Evolutionary conservation across 2,113 vertebrate genomes (phyloP).

Genomic region (Platysternon megacephalum): DNA sequence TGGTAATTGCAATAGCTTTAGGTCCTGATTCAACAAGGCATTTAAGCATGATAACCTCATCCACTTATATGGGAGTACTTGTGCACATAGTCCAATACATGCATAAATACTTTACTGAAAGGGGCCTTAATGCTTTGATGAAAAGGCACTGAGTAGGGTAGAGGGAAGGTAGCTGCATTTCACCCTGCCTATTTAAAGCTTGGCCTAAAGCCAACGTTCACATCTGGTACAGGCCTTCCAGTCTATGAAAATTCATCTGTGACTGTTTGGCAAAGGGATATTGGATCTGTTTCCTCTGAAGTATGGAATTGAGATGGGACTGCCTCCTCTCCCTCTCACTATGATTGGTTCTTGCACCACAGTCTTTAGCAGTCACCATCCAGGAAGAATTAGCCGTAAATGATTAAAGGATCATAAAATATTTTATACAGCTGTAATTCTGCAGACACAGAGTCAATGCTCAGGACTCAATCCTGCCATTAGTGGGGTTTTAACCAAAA

Average conservation of each 20-base stretch:
- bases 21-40: background rate
- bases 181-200: background rate
- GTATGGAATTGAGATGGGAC: conserved; percentile 56
- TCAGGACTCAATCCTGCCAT: conserved; percentile 50
- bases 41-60: background rate
- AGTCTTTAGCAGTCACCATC: conserved; percentile 36
- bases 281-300: conserved; percentile 60
- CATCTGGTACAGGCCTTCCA: conserved; percentile 58
- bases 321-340: conserved; percentile 2
- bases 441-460: conserved; percentile 31
- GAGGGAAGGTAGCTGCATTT: conserved; percentile 19
- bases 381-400: conserved; percentile 55
- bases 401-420: conserved; percentile 55
- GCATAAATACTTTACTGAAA: background rate
- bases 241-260: conserved; percentile 49
- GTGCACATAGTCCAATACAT: background rate
- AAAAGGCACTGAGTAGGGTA: conserved; percentile 23
- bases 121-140: background rate
- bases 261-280: conserved; percentile 65
- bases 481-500: background rate
- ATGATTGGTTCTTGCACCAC: conserved; percentile 21
- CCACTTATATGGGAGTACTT: background rate
- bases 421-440: conserved; percentile 59
- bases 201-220: conserved; percentile 53
- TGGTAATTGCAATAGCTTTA: background rate